A percentile compares a stretch with the other conserved stretches of the same genome.
Evolutionary conservation across 2,888 invertebrate genomes (phyloP).

Genomic region (Nesidiocoris tenuis): DNA sequence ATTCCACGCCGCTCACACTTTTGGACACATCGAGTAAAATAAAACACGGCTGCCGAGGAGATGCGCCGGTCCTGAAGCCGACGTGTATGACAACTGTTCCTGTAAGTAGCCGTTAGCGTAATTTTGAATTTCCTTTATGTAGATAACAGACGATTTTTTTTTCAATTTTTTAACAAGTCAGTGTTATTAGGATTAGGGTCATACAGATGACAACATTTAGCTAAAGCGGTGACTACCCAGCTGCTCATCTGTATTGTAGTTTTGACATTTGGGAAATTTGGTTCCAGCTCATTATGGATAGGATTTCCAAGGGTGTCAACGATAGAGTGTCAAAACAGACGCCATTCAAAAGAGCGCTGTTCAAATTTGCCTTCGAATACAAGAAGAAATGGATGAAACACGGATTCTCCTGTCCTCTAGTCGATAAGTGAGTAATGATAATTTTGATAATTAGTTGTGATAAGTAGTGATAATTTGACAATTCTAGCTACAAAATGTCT

Average conservation of each 20-base stretch:
- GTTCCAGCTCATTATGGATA: conserved; percentile 86
- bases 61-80: conserved; percentile 85
- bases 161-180: neutral
- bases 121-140: too few species aligned
- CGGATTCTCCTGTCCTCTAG: conserved; percentile 78
- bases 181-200: too few species aligned
- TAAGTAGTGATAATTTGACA: too few species aligned
- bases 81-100: conserved; percentile 97
- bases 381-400: conserved; percentile 81
- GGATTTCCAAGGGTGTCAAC: conserved; percentile 92
- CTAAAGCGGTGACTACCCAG: too few species aligned
- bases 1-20: conserved; percentile 92
- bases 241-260: too few species aligned
- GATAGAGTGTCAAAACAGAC: conserved; percentile 87
- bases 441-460: too few species aligned
- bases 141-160: neutral
- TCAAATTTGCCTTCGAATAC: conserved; percentile 92
- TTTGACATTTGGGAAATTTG: too few species aligned
- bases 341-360: conserved; percentile 75
- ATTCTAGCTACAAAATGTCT: too few species aligned
- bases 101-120: conserved; percentile 64
- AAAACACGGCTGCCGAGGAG: conserved; percentile 90
- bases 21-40: conserved; percentile 92
- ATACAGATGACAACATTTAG: too few species aligned
- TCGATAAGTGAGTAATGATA: conserved; percentile 66